Percentiles rank a stretch among this genome's conserved stretches.
phyloP scores from a whole-genome alignment of 2,113 vertebrate species.

The Tor tambroides region DNA sequence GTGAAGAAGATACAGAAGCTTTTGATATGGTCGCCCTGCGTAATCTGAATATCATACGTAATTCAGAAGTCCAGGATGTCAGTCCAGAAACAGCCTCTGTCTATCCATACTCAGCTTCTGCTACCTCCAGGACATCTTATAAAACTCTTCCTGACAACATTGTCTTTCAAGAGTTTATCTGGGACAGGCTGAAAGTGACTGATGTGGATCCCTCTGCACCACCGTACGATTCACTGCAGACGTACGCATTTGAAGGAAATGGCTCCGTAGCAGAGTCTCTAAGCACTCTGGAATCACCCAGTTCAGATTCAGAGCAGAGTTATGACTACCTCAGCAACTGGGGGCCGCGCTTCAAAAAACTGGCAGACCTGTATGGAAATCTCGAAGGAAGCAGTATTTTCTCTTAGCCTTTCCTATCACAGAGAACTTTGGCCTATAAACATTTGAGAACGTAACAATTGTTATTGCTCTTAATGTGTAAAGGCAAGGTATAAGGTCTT shows the following conservation, averaged over 20 bases:
- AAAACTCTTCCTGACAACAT: constrained; percentile 91
- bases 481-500: constrained; percentile 42
- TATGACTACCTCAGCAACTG: constrained; percentile 97
- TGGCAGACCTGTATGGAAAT: constrained; percentile 93
- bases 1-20: constrained; percentile 87
- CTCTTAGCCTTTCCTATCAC: constrained; percentile 82
- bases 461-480: constrained; percentile 66
- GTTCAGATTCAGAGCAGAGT: constrained; percentile 96
- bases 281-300: constrained; percentile 93
- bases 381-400: constrained; percentile 80
- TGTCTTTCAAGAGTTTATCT: constrained; percentile 95
- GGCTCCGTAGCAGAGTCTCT: constrained; percentile 93
- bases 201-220: constrained; percentile 90
- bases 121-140: constrained; percentile 74
- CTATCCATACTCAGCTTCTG: constrained; percentile 79
- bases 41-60: constrained; percentile 89
- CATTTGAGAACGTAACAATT: constrained; percentile 46
- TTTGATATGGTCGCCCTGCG: constrained; percentile 80
- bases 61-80: constrained; percentile 87
- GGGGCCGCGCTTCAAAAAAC: constrained; percentile 95
- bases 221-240: constrained; percentile 95
- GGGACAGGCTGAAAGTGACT: constrained; percentile 93
- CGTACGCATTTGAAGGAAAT: constrained; percentile 91
- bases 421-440: constrained; percentile 55
- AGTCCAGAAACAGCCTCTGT: constrained; percentile 91